phyloP scores from a whole-genome alignment of 2,797 vertebrate species.

The Aulostomus chinensis region DNA sequence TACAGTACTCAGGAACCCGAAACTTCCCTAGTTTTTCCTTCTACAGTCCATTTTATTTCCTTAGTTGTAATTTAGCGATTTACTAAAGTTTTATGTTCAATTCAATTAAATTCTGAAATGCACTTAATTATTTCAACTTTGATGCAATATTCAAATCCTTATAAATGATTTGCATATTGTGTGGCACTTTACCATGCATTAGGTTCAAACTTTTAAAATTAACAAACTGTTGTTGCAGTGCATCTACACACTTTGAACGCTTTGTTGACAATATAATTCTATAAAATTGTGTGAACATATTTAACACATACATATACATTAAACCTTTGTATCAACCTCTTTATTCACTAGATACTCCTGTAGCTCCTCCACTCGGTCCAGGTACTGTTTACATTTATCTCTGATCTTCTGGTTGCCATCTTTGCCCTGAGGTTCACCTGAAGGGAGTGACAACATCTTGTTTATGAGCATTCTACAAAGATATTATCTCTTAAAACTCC shows the following conservation, averaged over 20 bases:
- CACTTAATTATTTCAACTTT: too few relatives aligned
- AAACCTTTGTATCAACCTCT: constrained; percentile 64
- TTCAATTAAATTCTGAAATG: too few relatives aligned
- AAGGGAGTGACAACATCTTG: constrained; percentile 23
- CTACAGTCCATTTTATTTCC: too few relatives aligned
- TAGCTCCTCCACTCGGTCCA: constrained; percentile 83
- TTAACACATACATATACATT: too few relatives aligned
- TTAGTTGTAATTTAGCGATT: too few relatives aligned
- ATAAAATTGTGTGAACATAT: too few relatives aligned
- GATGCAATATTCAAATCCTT: too few relatives aligned
- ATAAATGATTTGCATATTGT: not conserved
- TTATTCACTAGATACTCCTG: constrained; percentile 73
- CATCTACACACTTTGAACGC: not conserved
- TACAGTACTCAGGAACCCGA: too few relatives aligned
- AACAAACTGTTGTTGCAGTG: not conserved
- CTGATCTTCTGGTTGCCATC: constrained; percentile 86
- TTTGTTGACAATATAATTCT: not conserved
- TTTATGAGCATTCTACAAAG: not conserved
- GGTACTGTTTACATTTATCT: constrained; percentile 81
- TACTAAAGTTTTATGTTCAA: too few relatives aligned
- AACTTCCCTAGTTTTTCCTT: too few relatives aligned
- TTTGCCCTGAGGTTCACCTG: constrained; percentile 86
- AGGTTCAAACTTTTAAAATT: not conserved
- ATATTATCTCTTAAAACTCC: too few relatives aligned
- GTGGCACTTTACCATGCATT: not conserved